These are phyloP conservation scores for Betta splendens DNA, from an alignment of 2,797 vertebrate genomes.

Conservation along the genomic window DNA sequence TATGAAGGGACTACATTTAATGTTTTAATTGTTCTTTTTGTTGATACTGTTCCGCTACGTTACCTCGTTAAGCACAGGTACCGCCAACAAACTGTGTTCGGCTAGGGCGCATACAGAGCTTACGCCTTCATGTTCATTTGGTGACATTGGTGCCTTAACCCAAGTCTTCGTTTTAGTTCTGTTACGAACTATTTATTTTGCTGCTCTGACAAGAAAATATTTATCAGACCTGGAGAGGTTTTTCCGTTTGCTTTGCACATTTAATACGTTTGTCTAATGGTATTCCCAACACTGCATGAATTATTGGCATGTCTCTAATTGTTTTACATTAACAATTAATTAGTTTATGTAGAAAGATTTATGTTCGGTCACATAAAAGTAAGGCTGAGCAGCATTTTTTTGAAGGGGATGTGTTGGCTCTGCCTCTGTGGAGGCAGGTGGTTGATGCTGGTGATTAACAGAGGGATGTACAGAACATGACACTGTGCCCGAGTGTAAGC, in stretches of 20 bases:
- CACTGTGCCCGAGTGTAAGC: conserved; percentile 46
- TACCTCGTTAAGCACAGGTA: conserved; percentile 59
- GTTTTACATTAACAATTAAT: too few species aligned
- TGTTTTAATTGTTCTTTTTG: conserved; percentile 21
- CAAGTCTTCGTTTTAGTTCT: conserved; percentile 56
- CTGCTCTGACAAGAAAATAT: conserved; percentile 46
- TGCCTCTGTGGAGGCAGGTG: conserved; percentile 18
- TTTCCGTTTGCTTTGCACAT: conserved; percentile 52
- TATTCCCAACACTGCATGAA: conserved; percentile 52
- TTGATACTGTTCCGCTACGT: conserved; percentile 34
- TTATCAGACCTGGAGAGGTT: conserved; percentile 16
- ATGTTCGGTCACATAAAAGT: conserved; percentile 36
- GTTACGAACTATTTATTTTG: conserved; percentile 46
- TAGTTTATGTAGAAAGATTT: conserved; percentile 23
- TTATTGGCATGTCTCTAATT: conserved; percentile 25
- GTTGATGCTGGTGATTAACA: conserved; percentile 19
- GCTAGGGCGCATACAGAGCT: conserved; percentile 42
- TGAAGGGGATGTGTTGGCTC: conserved; percentile 15
- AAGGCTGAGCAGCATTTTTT: conserved; percentile 49
- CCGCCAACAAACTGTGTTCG: conserved; percentile 45
- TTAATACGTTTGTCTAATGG: conserved; percentile 20
- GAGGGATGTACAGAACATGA: conserved; percentile 64
- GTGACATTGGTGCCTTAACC: conserved; percentile 80
- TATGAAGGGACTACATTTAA: conserved; percentile 11
- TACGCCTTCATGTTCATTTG: conserved; percentile 52